These are phyloP conservation scores for Laothoe populi DNA, from an alignment of 2,888 invertebrate genomes.

Conservation along the genomic window DNA sequence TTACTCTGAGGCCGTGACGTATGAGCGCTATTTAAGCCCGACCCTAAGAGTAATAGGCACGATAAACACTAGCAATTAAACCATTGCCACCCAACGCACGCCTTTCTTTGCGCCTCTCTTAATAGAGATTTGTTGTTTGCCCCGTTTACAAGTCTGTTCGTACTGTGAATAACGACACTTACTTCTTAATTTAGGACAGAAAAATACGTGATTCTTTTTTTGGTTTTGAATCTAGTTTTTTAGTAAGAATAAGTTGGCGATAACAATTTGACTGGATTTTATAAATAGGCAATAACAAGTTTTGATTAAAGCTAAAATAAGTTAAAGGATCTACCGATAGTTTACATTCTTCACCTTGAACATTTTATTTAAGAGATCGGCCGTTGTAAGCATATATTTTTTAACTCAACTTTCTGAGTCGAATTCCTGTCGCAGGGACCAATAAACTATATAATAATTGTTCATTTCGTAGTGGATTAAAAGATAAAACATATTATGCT, in stretches of 20 bases:
- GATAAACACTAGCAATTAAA: slow-evolving; percentile 83
- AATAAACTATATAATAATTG: too few species aligned
- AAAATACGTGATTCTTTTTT: background rate
- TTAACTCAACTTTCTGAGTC: too few species aligned
- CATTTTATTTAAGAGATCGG: too few species aligned
- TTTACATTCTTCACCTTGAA: too few species aligned
- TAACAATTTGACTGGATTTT: too few species aligned
- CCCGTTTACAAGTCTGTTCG: slow-evolving; percentile 19
- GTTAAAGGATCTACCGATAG: too few species aligned
- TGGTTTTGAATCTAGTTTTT: background rate
- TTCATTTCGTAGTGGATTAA: too few species aligned
- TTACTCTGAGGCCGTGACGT: slow-evolving; percentile 80
- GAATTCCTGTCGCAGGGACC: too few species aligned
- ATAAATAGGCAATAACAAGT: too few species aligned
- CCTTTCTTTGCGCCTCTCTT: slow-evolving; percentile 75
- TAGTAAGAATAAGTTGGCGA: background rate
- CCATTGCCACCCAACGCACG: slow-evolving; percentile 82
- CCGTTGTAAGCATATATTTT: too few species aligned
- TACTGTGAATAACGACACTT: slow-evolving; percentile 9
- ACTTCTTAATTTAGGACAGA: background rate
- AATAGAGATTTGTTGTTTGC: slow-evolving; percentile 73
- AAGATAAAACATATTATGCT: background rate
- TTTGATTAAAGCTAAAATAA: too few species aligned
- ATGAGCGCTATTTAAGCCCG: slow-evolving; percentile 79
- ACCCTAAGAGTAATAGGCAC: slow-evolving; percentile 78